Percentiles rank a stretch among this genome's conserved stretches.
Evolutionary conservation across 2,888 invertebrate species (phyloP).

Genomic region (Pterostichus niger): DNA sequence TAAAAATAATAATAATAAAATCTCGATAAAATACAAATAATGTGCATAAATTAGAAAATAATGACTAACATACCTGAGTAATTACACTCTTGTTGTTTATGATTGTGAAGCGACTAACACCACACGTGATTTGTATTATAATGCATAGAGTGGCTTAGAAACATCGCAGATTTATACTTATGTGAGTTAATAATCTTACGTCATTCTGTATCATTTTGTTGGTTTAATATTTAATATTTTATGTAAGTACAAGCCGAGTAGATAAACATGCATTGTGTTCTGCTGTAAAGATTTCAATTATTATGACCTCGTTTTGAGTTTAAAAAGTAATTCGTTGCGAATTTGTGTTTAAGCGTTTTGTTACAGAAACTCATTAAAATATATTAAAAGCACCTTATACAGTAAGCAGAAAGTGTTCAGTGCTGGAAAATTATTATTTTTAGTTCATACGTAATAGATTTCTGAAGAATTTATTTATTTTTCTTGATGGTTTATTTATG

Average conservation of each 20-base stretch:
- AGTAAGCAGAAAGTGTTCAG: no score
- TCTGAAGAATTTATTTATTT: no score
- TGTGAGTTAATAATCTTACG: slow-evolving; percentile 14
- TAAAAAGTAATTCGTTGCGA: slow-evolving; percentile 13
- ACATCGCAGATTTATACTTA: slow-evolving; percentile 14
- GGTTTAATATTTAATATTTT: slow-evolving; percentile 31
- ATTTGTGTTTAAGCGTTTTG: not conserved
- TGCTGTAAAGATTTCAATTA: slow-evolving; percentile 38
- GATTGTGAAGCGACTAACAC: slow-evolving; percentile 7
- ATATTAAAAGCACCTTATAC: no score
- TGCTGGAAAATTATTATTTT: no score
- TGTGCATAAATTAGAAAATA: not conserved
- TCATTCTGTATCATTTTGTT: slow-evolving; percentile 22
- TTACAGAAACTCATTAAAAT: not conserved
- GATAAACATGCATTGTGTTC: slow-evolving; percentile 37
- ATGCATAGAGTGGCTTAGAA: not conserved
- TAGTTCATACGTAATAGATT: no score
- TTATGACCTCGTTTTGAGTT: slow-evolving; percentile 35
- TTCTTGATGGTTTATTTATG: no score
- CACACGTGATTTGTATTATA: slow-evolving; percentile 2
- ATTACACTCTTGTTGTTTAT: not conserved
- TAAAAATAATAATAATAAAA: no score
- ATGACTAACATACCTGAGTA: not conserved
- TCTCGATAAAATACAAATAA: not conserved
- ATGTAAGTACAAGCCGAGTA: not conserved